A percentile compares a stretch with the other conserved stretches of the same genome.
phyloP scores from a whole-genome alignment of 2,888 invertebrate genomes.

The Plebejus melissa region DNA sequence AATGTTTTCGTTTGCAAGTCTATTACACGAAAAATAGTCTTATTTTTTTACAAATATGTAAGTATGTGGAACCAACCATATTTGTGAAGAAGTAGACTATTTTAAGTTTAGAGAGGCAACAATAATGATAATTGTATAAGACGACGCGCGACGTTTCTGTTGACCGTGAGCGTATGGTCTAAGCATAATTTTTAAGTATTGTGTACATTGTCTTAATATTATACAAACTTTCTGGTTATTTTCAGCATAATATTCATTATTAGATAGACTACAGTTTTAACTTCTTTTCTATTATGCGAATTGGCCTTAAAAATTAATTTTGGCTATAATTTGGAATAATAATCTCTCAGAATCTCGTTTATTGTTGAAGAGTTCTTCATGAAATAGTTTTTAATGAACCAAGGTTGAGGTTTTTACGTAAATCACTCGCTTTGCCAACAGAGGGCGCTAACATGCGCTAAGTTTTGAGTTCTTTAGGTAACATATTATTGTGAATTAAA shows the following conservation, averaged over 20 bases:
- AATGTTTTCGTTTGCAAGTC: background rate
- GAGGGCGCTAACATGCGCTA: background rate
- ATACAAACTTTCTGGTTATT: background rate
- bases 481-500: background rate
- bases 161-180: background rate
- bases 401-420: background rate
- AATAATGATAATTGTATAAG: background rate
- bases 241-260: background rate
- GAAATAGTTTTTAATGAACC: background rate
- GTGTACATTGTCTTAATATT: background rate
- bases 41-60: background rate
- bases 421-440: background rate
- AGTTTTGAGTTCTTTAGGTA: background rate
- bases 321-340: background rate
- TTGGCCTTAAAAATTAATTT: background rate
- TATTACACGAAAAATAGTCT: background rate
- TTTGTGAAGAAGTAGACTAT: background rate
- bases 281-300: background rate
- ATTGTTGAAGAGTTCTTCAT: background rate
- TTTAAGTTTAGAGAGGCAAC: background rate
- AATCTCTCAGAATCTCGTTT: background rate
- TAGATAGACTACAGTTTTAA: too few species aligned
- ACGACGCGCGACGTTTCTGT: too few species aligned
- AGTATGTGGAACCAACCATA: background rate
- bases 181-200: background rate